Base-by-base conservation (phyloP, 2,797 vertebrate genomes). In the Philypnodon macrostomus region DNA sequence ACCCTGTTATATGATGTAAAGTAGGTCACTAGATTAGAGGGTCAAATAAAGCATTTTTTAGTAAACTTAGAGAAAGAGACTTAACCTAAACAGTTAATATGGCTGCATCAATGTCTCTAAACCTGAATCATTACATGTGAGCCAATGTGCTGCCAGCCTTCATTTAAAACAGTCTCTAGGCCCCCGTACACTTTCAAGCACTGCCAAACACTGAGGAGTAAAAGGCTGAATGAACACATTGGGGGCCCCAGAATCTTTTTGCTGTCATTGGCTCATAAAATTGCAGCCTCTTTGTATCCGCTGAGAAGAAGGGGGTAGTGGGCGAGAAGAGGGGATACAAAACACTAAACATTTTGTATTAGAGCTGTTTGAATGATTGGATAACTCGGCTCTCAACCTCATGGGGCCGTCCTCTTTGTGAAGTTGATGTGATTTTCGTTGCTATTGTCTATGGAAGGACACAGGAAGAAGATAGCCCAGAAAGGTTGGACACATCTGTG, bases 181-280 rank as follows among this genome's bases (percentile, higher is more conserved):
- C 67, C 44, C 50, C 51, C 73, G 71, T 70, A 27, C 71, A 58
- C 61, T 70, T 74, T 75, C 83, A 80, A 69, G 50, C 63, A 18
- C 51, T 85, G 85, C 87, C 87, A 89, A 84, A 61, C 63, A 51
- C 67, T 71, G 40, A 77, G 75, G 76, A 78, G 64, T 62, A 47
- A 52, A 67, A 66, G 77, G 62, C 65, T 87, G 75, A 89, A 88
- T 87, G 82, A 73, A 60, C 77, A 79, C 79, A 79, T 79, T 87
- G 70, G 85, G n/a, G 72, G 73, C 61, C 74, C 75, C 72, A 45
- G 79, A 85, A 86, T 87, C 79, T 73, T 82, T 88, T 83, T 71
- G 64, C 82, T 85, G 85, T 88, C 78, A 82, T 74, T 88, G 86
- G 85, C 83, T 89, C 81, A 86, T 88, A 90, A 89, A 90, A 88